Percentiles rank a stretch among this genome's conserved stretches.
These are phyloP conservation scores for Desoria tigrina DNA, from an alignment of 2,888 invertebrate species.

Conservation along the genomic window DNA sequence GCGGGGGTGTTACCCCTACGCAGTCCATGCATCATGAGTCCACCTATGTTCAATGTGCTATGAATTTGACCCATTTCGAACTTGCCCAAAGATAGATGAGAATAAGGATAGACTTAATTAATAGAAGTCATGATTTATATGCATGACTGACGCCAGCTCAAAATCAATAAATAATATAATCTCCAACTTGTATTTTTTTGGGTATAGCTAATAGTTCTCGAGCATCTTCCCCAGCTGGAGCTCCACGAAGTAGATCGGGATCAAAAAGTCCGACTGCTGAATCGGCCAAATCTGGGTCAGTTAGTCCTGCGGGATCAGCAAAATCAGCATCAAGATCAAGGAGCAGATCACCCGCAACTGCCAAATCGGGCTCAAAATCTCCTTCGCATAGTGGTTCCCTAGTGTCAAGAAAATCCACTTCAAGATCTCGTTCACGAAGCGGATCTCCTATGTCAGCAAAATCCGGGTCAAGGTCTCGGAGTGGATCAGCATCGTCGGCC, in stretches of 20 bases:
- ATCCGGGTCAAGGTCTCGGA: constrained; percentile 53
- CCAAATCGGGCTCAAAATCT: constrained; percentile 28
- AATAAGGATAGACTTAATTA: too few relatives aligned
- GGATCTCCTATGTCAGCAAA: constrained; percentile 57
- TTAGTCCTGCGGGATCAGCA: constrained; percentile 20
- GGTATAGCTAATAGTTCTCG: constrained; percentile 26
- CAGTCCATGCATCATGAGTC: too few relatives aligned
- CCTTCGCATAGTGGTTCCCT: constrained; percentile 17
- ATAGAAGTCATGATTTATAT: too few relatives aligned
- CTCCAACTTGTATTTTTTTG: neutral
- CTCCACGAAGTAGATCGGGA: neutral
- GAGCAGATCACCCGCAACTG: constrained; percentile 9
- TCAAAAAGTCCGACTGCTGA: neutral
- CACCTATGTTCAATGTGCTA: too few relatives aligned
- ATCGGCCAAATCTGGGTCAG: constrained; percentile 4
- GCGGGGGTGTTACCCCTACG: too few relatives aligned
- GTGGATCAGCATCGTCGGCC: constrained; percentile 56
- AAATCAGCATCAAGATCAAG: constrained; percentile 25
- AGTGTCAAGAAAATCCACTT: constrained; percentile 41
- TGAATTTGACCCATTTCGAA: too few relatives aligned
- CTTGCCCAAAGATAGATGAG: too few relatives aligned
- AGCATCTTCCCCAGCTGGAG: constrained; percentile 26
- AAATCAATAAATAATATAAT: too few relatives aligned
- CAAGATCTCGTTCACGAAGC: constrained; percentile 56
- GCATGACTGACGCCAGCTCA: too few relatives aligned